Conservation (phyloP, 2,113 vertebrate genomes). For the Numida meleagris region DNA sequence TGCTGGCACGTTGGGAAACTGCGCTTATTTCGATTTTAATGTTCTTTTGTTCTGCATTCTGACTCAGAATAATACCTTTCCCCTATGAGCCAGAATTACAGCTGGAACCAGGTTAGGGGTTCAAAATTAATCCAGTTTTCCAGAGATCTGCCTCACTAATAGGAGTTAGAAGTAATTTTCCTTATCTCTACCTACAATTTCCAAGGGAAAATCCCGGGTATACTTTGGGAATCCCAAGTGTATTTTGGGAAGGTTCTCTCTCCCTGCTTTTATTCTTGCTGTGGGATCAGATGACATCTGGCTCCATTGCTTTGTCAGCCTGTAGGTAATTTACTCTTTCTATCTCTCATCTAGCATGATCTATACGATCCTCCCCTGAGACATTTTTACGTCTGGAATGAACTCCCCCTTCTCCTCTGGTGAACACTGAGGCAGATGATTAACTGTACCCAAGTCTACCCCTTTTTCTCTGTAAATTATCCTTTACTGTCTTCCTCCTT, state of each 20-base stretch:
- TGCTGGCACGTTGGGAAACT: not conserved
- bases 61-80: conserved; percentile 8
- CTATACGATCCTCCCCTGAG: conserved; percentile 24
- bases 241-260: not conserved
- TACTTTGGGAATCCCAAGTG: not conserved
- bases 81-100: not conserved
- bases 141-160: not conserved
- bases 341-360: conserved; percentile 33
- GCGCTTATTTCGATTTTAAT: not conserved
- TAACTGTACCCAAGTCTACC: conserved; percentile 37
- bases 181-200: not conserved
- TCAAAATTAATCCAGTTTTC: not conserved
- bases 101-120: not conserved
- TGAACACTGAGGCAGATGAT: conserved; percentile 38
- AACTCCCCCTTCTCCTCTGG: not conserved
- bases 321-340: conserved; percentile 45
- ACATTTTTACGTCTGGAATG: conserved; percentile 28
- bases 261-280: conserved; percentile 9
- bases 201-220: not conserved
- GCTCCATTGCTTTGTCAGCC: not conserved
- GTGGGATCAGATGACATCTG: conserved; percentile 38
- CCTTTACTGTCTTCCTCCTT: conserved; percentile 27
- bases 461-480: conserved; percentile 37
- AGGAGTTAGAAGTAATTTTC: not conserved
- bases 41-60: conserved; percentile 35